Conservation (phyloP, 2,113 vertebrate species). For the Cryptotis parvus region DNA sequence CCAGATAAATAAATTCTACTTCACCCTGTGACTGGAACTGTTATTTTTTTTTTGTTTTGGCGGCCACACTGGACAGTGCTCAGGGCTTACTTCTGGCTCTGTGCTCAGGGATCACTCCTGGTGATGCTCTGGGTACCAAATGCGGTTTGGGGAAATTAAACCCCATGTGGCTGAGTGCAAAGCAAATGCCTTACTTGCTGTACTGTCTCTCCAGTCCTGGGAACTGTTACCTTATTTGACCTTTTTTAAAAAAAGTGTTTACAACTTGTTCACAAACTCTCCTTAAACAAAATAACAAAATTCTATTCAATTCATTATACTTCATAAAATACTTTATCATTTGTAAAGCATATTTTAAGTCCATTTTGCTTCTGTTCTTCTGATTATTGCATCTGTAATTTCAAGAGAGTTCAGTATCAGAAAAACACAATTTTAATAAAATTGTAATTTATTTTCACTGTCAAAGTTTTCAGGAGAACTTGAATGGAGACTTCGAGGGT, state of each 20-base stretch:
- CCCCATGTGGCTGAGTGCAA: too few species aligned
- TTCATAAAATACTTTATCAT: conserved; percentile 29
- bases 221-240: background rate
- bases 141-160: too few species aligned
- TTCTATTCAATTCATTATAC: background rate
- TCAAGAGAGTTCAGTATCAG: background rate
- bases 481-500: background rate
- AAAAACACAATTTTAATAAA: background rate
- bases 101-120: too few species aligned
- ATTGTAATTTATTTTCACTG: background rate
- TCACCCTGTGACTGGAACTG: background rate
- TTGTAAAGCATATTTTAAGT: background rate
- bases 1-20: background rate
- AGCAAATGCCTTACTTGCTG: too few species aligned
- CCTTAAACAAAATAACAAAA: background rate
- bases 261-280: background rate
- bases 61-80: too few species aligned
- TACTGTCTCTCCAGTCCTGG: too few species aligned
- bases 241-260: background rate
- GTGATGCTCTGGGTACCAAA: too few species aligned
- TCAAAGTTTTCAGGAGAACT: background rate
- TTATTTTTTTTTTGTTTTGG: too few species aligned
- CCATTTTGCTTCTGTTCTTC: background rate
- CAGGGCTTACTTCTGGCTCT: too few species aligned
- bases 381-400: background rate